Conservation (phyloP, 2,113 vertebrate species). For the Cryptomyrus ogoouensis region DNA sequence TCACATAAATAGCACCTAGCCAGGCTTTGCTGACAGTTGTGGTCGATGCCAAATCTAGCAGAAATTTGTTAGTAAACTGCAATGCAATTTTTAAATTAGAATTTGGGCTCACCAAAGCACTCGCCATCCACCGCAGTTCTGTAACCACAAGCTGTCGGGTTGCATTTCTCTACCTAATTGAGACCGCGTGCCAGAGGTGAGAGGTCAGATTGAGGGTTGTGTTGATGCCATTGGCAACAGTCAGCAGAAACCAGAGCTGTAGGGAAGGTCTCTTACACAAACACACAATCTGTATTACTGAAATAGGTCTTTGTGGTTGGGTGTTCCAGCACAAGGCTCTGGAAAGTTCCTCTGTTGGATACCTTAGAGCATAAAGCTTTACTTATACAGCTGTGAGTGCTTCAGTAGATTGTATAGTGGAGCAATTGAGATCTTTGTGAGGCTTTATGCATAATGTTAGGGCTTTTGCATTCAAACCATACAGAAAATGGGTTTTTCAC, state of each 20-base stretch:
- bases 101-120: neutral
- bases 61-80: constrained; percentile 4
- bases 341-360: neutral
- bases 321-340: neutral
- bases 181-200: neutral
- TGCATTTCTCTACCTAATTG: neutral
- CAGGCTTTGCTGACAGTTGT: neutral
- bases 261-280: neutral
- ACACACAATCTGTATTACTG: neutral
- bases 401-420: neutral
- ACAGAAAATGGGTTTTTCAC: neutral
- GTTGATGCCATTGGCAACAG: neutral
- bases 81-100: constrained; percentile 1
- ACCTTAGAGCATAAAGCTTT: constrained; percentile 1
- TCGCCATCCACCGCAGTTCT: neutral
- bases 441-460: neutral
- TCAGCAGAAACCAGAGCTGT: neutral
- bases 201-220: neutral
- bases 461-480: neutral
- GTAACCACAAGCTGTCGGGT: neutral
- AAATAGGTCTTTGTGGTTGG: constrained; percentile 10
- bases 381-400: neutral
- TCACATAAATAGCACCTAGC: neutral
- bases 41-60: neutral
- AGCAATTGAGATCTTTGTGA: neutral